Percentiles rank a stretch among this genome's conserved stretches.
Conservation (phyloP, 2,113 vertebrate genomes). For the Rostratula benghalensis region DNA sequence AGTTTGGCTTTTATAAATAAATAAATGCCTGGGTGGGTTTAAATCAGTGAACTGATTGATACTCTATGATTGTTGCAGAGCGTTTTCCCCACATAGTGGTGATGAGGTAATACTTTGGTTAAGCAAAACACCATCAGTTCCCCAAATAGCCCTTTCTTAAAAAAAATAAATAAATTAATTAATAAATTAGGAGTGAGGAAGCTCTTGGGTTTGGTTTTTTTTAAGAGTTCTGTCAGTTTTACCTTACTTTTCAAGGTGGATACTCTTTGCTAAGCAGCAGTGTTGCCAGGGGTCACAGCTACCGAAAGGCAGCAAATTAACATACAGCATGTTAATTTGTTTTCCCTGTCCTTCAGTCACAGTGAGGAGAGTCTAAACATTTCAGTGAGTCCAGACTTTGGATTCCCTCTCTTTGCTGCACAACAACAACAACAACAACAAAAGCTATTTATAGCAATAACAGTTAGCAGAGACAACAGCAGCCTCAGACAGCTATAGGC, state of each 20-base stretch:
- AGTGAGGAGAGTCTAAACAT: slow-evolving; percentile 36
- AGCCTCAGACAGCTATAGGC: slow-evolving; percentile 21
- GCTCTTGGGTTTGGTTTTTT: neutral
- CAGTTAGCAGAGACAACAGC: neutral
- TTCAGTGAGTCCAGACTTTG: slow-evolving; percentile 19
- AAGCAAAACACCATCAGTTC: slow-evolving; percentile 13
- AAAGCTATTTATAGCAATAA: slow-evolving; percentile 65
- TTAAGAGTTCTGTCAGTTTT: neutral
- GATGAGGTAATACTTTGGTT: slow-evolving; percentile 15
- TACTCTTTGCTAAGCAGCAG: neutral
- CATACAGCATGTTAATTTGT: slow-evolving; percentile 37
- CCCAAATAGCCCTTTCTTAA: neutral
- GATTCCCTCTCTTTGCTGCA: slow-evolving; percentile 40
- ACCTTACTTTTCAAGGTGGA: neutral
- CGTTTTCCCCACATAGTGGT: neutral
- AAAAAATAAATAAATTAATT: no score
- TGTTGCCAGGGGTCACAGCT: neutral
- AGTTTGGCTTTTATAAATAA: neutral
- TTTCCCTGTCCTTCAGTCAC: slow-evolving; percentile 27
- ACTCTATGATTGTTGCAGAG: neutral
- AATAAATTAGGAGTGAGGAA: neutral
- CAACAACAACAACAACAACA: slow-evolving; percentile 52
- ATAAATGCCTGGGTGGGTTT: neutral
- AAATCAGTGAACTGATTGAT: neutral
- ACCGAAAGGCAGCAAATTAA: slow-evolving; percentile 21